Conservation (phyloP, 2,113 vertebrate genomes). For the Dromiciops gliroides region DNA sequence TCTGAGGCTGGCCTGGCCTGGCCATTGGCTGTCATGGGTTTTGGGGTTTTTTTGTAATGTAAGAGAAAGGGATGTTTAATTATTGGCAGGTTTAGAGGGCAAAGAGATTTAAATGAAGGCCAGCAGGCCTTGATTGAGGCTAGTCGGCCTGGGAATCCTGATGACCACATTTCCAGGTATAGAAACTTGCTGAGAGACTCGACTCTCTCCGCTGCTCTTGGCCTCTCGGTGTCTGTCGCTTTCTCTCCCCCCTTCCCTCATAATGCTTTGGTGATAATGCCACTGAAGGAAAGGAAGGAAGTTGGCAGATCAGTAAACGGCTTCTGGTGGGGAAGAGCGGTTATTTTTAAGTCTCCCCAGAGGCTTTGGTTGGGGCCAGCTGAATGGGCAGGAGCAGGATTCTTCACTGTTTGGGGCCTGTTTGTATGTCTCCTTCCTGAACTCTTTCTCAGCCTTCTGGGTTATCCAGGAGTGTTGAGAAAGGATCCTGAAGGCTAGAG, state of each 20-base stretch:
- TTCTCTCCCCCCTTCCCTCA: background rate
- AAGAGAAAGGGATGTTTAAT: background rate
- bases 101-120: background rate
- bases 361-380: background rate
- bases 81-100: background rate
- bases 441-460: background rate
- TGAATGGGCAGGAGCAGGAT: background rate
- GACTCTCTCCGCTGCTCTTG: background rate
- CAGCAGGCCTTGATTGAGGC: background rate
- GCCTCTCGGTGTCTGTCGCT: too few species aligned
- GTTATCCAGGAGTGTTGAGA: background rate
- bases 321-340: background rate
- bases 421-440: background rate
- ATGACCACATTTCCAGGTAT: background rate
- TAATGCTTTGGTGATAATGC: background rate
- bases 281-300: background rate
- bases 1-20: background rate
- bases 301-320: background rate
- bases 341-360: background rate
- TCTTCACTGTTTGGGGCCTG: background rate
- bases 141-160: too few species aligned
- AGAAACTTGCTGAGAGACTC: background rate
- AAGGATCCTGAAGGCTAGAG: background rate
- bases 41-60: conserved; percentile 16
- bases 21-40: background rate